A percentile compares a stretch with the other conserved stretches of the same genome.
Evolutionary conservation across 2,797 vertebrate species (phyloP).

Genomic region (Heterohyrax brucei): DNA sequence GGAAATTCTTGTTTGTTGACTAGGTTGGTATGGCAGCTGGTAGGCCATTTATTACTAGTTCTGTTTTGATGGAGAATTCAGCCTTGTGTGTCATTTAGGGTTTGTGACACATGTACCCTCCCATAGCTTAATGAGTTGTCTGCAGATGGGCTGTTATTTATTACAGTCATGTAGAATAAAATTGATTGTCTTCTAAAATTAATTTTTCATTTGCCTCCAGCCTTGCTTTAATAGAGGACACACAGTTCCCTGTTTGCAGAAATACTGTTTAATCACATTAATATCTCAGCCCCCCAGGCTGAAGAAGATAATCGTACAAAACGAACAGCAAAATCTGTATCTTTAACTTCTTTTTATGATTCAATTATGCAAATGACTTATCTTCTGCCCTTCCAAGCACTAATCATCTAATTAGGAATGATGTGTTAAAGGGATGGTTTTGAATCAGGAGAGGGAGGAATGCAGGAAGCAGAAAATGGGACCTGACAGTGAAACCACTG

Average conservation of each 20-base stretch:
- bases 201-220: slow-evolving; percentile 96
- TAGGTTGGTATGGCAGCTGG: slow-evolving; percentile 79
- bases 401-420: slow-evolving; percentile 97
- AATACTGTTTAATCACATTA: slow-evolving; percentile 97
- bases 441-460: slow-evolving; percentile 90
- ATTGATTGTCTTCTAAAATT: slow-evolving; percentile 97
- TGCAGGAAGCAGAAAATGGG: slow-evolving; percentile 91
- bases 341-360: slow-evolving; percentile 96
- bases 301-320: slow-evolving; percentile 96
- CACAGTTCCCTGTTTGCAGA: slow-evolving; percentile 94
- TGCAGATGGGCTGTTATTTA: slow-evolving; percentile 96
- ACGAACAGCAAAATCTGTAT: slow-evolving; percentile 95
- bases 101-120: slow-evolving; percentile 93
- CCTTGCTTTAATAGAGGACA: slow-evolving; percentile 95
- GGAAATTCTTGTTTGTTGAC: slow-evolving; percentile 76
- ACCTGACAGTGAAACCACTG: slow-evolving; percentile 90
- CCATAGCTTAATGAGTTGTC: slow-evolving; percentile 94
- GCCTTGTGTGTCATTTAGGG: slow-evolving; percentile 93
- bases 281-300: slow-evolving; percentile 94
- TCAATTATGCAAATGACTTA: slow-evolving; percentile 97
- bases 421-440: slow-evolving; percentile 94
- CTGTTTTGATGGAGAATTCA: slow-evolving; percentile 88
- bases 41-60: slow-evolving; percentile 86
- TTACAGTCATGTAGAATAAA: slow-evolving; percentile 96
- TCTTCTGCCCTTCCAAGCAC: slow-evolving; percentile 94